A percentile compares a stretch with the other conserved stretches of the same genome.
phyloP scores from a whole-genome alignment of 2,113 vertebrate genomes.

The Thymallus thymallus region DNA sequence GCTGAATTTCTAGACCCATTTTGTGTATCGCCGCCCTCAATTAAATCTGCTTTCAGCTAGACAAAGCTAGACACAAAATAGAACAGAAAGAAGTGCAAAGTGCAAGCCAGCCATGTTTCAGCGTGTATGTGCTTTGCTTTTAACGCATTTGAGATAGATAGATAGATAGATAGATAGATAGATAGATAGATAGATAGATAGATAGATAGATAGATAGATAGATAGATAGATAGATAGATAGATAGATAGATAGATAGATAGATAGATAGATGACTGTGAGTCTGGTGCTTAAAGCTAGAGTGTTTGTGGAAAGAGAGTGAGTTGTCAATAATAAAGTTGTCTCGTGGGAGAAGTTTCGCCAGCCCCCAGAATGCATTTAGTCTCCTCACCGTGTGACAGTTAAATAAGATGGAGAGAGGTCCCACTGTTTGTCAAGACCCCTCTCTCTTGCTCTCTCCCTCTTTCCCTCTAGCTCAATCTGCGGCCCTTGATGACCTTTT shows the following conservation, averaged over 20 bases:
- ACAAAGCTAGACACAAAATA: conserved; percentile 27
- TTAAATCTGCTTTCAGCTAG: conserved; percentile 45
- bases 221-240: too few species aligned
- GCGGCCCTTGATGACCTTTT: conserved; percentile 77
- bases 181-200: too few species aligned
- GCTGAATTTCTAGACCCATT: conserved; percentile 45
- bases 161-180: too few species aligned
- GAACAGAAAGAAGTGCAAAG: conserved; percentile 31
- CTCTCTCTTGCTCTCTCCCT: background rate
- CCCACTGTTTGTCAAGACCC: conserved; percentile 20
- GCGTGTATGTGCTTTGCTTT: background rate
- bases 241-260: too few species aligned
- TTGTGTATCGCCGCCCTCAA: conserved; percentile 12
- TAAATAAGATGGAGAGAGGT: conserved; percentile 59
- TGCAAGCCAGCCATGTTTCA: conserved; percentile 39
- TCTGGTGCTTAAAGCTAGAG: background rate
- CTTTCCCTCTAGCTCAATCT: conserved; percentile 20
- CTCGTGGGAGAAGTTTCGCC: conserved; percentile 8
- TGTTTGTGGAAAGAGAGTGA: conserved; percentile 10
- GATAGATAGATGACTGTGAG: background rate
- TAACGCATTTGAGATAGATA: conserved; percentile 33
- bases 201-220: too few species aligned
- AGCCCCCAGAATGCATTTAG: conserved; percentile 15
- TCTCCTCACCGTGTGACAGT: conserved; percentile 51
- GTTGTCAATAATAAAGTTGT: background rate